phyloP scores from a whole-genome alignment of 2,888 invertebrate genomes.

The Eupithecia vulgata region DNA sequence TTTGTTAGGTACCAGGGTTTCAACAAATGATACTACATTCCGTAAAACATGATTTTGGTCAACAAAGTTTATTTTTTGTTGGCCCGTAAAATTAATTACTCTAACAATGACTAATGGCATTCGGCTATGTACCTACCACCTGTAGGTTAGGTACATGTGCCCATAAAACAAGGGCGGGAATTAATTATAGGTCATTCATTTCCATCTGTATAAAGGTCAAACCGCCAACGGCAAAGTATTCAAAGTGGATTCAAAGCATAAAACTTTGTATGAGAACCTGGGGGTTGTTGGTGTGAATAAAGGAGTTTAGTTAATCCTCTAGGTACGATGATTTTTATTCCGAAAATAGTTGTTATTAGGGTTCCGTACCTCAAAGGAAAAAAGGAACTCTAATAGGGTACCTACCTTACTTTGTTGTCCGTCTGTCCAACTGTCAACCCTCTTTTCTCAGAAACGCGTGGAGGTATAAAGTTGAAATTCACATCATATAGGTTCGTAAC shows the following conservation, averaged over 20 bases:
- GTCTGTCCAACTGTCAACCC: too few species aligned
- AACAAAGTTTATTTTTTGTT: constrained; percentile 17
- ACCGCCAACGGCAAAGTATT: constrained; percentile 8
- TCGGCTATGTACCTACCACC: constrained; percentile 12
- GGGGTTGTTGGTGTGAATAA: not conserved
- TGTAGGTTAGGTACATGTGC: constrained; percentile 22
- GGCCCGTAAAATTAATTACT: constrained; percentile 21
- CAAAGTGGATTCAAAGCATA: constrained; percentile 4
- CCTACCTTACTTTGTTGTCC: too few species aligned
- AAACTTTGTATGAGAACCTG: not conserved
- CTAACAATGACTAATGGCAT: constrained; percentile 31
- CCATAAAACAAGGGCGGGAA: constrained; percentile 37
- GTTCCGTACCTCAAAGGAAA: too few species aligned
- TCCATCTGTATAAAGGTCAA: constrained; percentile 34
- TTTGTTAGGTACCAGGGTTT: not conserved
- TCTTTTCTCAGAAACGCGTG: too few species aligned
- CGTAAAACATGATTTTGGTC: constrained; percentile 9
- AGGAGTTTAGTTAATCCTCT: not conserved
- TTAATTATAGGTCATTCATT: constrained; percentile 40
- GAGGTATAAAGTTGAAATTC: too few species aligned
- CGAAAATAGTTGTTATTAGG: not conserved
- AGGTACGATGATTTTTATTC: not conserved
- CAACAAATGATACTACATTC: not conserved
- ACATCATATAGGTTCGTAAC: too few species aligned
- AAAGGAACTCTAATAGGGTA: too few species aligned